Percentiles rank a stretch among this genome's conserved stretches.
phyloP scores from a whole-genome alignment of 2,888 invertebrate species.

The Metallyticus violacea region DNA sequence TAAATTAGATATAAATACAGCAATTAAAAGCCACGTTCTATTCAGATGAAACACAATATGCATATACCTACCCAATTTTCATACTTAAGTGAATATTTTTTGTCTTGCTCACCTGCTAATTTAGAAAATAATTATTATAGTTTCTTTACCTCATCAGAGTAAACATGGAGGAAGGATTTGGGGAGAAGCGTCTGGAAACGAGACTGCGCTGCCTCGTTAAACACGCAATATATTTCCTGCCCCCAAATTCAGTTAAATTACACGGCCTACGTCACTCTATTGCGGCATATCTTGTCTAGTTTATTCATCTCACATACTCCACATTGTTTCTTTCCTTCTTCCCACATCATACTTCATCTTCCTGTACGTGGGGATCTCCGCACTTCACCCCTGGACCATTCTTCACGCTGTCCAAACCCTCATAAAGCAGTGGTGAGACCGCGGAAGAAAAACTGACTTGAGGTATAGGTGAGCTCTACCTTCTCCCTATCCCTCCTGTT shows the following conservation, averaged over 20 bases:
- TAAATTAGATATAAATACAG: too few species aligned
- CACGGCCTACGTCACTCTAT: not conserved
- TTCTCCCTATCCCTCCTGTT: not conserved
- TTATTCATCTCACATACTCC: constrained; percentile 6
- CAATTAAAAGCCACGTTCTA: too few species aligned
- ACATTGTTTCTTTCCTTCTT: not conserved
- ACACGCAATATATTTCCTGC: not conserved
- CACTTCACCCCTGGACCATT: not conserved
- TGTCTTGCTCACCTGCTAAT: not conserved
- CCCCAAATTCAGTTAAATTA: not conserved
- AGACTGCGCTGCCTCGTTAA: not conserved
- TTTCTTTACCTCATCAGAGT: not conserved
- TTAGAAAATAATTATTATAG: not conserved
- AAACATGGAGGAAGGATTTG: not conserved
- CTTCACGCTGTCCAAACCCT: not conserved
- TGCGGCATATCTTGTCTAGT: not conserved
- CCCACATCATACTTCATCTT: not conserved
- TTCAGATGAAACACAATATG: too few species aligned
- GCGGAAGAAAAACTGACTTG: not conserved
- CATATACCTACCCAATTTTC: too few species aligned
- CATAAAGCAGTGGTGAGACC: not conserved
- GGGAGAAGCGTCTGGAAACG: not conserved
- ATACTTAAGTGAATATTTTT: too few species aligned
- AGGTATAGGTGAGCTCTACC: not conserved
- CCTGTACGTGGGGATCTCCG: not conserved